Conservation (phyloP, 2,113 vertebrate species). For the Vimba vimba region DNA sequence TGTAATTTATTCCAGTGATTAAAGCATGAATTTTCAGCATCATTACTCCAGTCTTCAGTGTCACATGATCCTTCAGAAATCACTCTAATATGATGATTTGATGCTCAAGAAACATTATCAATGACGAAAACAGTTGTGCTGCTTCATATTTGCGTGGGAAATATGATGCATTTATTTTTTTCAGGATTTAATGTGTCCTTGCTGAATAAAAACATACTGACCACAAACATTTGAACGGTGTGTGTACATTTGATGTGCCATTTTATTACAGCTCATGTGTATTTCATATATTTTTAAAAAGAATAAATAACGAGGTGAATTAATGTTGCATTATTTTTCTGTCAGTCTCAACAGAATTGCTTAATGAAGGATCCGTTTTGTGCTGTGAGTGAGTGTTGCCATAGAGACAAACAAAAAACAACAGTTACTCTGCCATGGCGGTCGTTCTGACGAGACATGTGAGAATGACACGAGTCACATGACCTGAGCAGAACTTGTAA, state of each 20-base stretch:
- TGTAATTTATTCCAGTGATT: no score
- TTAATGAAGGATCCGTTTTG: not conserved
- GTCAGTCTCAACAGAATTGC: not conserved
- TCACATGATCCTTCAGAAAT: not conserved
- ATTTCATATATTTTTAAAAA: not conserved
- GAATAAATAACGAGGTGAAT: not conserved
- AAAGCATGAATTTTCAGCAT: no score
- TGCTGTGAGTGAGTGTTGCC: not conserved
- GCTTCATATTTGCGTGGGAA: not conserved
- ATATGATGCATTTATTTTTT: not conserved
- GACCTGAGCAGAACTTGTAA: not conserved
- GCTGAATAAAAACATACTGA: not conserved
- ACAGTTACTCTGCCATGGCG: no score
- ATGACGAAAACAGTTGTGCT: not conserved
- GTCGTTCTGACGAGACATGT: not conserved
- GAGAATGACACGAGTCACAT: not conserved
- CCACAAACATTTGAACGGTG: not conserved
- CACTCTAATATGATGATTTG: no score
- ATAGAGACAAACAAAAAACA: not conserved
- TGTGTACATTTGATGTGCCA: not conserved
- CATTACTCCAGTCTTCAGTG: no score
- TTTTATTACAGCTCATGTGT: not conserved
- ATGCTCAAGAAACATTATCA: no score
- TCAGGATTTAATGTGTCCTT: not conserved
- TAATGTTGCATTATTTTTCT: not conserved